phyloP scores from a whole-genome alignment of 2,797 vertebrate genomes.

The Brachymystax lenok region DNA sequence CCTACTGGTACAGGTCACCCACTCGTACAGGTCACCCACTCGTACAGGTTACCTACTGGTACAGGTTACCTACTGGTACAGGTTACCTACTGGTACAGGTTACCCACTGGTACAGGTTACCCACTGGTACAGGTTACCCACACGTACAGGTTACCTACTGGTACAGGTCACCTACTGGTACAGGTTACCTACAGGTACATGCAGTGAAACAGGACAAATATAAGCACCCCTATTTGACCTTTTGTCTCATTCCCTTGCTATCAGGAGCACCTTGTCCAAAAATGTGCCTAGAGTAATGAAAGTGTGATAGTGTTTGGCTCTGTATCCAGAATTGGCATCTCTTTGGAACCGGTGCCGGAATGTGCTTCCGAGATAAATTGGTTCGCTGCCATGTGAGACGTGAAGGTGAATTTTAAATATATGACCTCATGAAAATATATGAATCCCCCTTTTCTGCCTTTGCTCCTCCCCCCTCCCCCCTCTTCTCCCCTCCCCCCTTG shows the following conservation, averaged over 20 bases:
- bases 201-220: too few species aligned
- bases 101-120: too few species aligned
- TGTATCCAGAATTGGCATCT: slow-evolving; percentile 46
- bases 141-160: too few species aligned
- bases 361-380: slow-evolving; percentile 61
- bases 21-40: too few species aligned
- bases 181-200: too few species aligned
- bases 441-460: slow-evolving; percentile 46
- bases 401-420: slow-evolving; percentile 52
- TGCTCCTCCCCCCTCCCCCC: slow-evolving; percentile 4
- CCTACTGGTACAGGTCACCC: too few species aligned
- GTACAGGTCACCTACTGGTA: too few species aligned
- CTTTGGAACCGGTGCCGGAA: slow-evolving; percentile 44
- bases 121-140: too few species aligned
- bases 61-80: too few species aligned
- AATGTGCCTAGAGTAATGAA: slow-evolving; percentile 64
- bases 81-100: too few species aligned
- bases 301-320: slow-evolving; percentile 54
- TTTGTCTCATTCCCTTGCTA: slow-evolving; percentile 28
- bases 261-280: slow-evolving; percentile 50
- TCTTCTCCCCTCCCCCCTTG: background rate
- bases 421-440: slow-evolving; percentile 51
- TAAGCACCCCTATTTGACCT: too few species aligned
- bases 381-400: slow-evolving; percentile 64
- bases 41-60: too few species aligned